Percentiles rank a stretch among this genome's conserved stretches.
These are phyloP conservation scores for Diorhabda carinulata DNA, from an alignment of 1,140 invertebrate species.

Conservation along the genomic window DNA sequence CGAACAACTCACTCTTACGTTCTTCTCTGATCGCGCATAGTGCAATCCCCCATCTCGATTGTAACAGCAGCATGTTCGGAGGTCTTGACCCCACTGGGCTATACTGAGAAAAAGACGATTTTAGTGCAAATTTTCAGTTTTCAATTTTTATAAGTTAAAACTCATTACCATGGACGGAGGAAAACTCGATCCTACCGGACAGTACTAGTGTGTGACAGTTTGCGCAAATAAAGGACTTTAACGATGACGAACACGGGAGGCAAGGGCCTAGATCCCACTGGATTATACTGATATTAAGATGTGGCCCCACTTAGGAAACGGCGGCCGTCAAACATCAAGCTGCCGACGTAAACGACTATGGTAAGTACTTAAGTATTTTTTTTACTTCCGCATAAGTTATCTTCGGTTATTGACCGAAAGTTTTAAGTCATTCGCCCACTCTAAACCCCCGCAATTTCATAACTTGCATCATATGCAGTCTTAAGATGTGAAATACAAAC, in stretches of 20 bases:
- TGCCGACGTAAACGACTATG: conserved; percentile 44
- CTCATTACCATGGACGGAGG: conserved; percentile 42
- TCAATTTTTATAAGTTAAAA: conserved; percentile 9
- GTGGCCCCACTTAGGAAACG: conserved; percentile 42
- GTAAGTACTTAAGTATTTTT: conserved; percentile 35
- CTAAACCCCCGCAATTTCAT: conserved; percentile 13
- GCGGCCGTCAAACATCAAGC: conserved; percentile 46
- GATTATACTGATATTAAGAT: conserved; percentile 44
- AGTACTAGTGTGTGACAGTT: conserved; percentile 36
- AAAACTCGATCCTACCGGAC: conserved; percentile 46
- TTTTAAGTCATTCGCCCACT: conserved; percentile 20
- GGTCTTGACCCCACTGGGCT: conserved; percentile 42
- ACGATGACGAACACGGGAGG: conserved; percentile 37
- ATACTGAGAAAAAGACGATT: conserved; percentile 29
- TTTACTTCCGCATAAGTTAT: conserved; percentile 24
- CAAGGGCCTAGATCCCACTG: conserved; percentile 46
- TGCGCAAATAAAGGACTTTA: conserved; percentile 5
- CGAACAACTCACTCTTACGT: conserved; percentile 33
- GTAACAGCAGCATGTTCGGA: conserved; percentile 34
- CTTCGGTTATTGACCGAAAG: conserved; percentile 27
- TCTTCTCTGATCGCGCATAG: conserved; percentile 14
- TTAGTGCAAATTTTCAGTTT: neutral
- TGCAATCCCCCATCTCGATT: conserved; percentile 11
- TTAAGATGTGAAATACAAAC: neutral
- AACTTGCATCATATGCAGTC: conserved; percentile 4